A percentile compares a stretch with the other conserved stretches of the same genome.
These are phyloP conservation scores for Enteromius afrohamiltoni DNA, from an alignment of 2,797 vertebrate species.

Conservation along the genomic window DNA sequence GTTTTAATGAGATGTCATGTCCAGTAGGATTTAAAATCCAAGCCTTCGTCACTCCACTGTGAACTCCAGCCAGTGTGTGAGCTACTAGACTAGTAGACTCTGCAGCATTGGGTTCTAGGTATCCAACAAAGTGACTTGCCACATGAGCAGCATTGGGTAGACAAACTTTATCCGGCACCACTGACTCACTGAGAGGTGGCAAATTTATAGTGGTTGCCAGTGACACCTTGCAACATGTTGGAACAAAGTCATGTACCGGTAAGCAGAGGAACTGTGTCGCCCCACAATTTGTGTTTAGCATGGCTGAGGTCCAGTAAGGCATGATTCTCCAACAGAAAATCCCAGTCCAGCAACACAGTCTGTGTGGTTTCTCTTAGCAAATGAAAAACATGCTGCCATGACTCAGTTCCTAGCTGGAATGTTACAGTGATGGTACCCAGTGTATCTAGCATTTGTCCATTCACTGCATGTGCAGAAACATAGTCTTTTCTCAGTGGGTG, in stretches of 20 bases:
- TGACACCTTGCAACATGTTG: constrained; percentile 44
- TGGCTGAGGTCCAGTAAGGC: constrained; percentile 30
- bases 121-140: constrained; percentile 31
- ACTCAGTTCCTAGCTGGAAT: constrained; percentile 2
- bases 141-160: neutral
- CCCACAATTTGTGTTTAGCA: constrained; percentile 42
- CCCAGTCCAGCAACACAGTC: constrained; percentile 42
- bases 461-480: neutral
- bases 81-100: constrained; percentile 30
- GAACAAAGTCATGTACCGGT: constrained; percentile 23
- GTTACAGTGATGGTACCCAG: neutral
- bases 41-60: constrained; percentile 23
- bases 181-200: constrained; percentile 13
- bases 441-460: neutral
- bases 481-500: constrained; percentile 30
- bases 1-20: constrained; percentile 21
- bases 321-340: constrained; percentile 37
- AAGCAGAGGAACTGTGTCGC: constrained; percentile 24
- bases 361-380: constrained; percentile 41
- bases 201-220: constrained; percentile 3
- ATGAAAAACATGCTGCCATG: constrained; percentile 16
- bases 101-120: constrained; percentile 37
- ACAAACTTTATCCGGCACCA: constrained; percentile 24
- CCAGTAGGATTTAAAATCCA: constrained; percentile 25
- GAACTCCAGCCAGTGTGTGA: constrained; percentile 15